Evolutionary conservation across 2,888 invertebrate species (phyloP).

Genomic region (Mechanitis messenoides): DNA sequence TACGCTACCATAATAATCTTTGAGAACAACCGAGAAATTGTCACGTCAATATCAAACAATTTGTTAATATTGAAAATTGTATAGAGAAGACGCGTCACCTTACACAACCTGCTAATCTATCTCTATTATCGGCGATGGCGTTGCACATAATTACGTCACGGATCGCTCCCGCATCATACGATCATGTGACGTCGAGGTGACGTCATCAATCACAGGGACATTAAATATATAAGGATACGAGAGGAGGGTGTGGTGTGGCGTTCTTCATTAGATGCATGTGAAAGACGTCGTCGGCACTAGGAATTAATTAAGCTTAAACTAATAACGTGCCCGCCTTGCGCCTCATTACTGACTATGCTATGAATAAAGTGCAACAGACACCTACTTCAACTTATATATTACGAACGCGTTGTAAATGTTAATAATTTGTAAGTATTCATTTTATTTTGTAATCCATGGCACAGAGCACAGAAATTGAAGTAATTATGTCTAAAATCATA

Average conservation of each 20-base stretch:
- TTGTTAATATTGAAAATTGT: too few species aligned
- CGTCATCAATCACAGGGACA: conserved; percentile 64
- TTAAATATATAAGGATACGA: conserved; percentile 41
- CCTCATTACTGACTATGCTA: conserved; percentile 27
- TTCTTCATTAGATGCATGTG: conserved; percentile 56
- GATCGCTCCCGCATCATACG: conserved; percentile 56
- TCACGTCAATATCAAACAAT: too few species aligned
- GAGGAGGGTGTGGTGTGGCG: conserved; percentile 45
- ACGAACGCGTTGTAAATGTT: too few species aligned
- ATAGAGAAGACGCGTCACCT: conserved; percentile 14
- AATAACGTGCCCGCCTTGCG: conserved; percentile 30
- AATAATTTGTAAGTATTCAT: not conserved
- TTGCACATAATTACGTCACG: conserved; percentile 50
- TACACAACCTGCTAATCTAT: conserved; percentile 30
- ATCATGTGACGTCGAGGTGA: conserved; percentile 48
- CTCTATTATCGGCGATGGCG: conserved; percentile 32
- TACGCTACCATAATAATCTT: too few species aligned
- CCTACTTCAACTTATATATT: not conserved
- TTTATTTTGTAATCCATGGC: too few species aligned
- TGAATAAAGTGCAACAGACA: not conserved
- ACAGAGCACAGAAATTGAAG: too few species aligned
- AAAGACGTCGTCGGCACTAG: conserved; percentile 47
- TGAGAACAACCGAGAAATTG: conserved; percentile 6
- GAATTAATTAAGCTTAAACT: conserved; percentile 54
- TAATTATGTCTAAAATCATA: not conserved